A percentile compares a stretch with the other conserved stretches of the same genome.
These are phyloP conservation scores for Paramormyrops kingsleyae DNA, from an alignment of 2,113 vertebrate species.

Conservation along the genomic window DNA sequence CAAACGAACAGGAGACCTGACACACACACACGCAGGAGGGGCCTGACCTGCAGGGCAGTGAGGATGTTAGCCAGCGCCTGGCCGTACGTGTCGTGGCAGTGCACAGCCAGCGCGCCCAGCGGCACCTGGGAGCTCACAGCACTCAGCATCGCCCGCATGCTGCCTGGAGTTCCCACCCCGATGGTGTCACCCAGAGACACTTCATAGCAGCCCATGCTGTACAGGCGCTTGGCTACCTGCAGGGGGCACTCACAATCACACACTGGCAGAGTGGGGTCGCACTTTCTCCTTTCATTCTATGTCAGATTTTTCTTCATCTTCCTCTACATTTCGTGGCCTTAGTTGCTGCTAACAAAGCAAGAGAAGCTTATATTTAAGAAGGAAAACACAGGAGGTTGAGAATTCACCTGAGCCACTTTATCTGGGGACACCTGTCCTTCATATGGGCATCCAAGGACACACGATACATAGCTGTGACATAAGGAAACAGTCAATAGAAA, in stretches of 20 bases:
- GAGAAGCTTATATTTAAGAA: background rate
- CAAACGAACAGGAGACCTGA: background rate
- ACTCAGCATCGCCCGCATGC: conserved; percentile 82
- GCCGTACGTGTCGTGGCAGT: conserved; percentile 95
- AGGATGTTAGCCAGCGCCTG: conserved; percentile 94
- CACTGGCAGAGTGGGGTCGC: background rate
- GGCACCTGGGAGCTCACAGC: conserved; percentile 80
- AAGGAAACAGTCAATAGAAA: conserved; percentile 10
- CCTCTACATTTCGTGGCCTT: background rate
- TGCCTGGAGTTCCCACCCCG: conserved; percentile 83
- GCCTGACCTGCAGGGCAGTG: conserved; percentile 79
- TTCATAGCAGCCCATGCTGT: conserved; percentile 94
- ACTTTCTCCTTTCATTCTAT: background rate
- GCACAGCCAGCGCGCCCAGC: conserved; percentile 77
- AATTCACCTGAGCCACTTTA: conserved; percentile 87
- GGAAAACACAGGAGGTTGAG: background rate
- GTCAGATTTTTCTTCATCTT: background rate
- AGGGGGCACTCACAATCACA: background rate
- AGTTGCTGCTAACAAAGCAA: background rate
- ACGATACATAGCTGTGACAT: conserved; percentile 80
- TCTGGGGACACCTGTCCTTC: conserved; percentile 83
- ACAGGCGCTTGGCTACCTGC: conserved; percentile 84
- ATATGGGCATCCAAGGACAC: conserved; percentile 91
- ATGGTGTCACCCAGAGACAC: conserved; percentile 94
- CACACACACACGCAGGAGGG: background rate